Base-by-base conservation (phyloP, 2,113 vertebrate genomes). In the Scomber colias region DNA sequence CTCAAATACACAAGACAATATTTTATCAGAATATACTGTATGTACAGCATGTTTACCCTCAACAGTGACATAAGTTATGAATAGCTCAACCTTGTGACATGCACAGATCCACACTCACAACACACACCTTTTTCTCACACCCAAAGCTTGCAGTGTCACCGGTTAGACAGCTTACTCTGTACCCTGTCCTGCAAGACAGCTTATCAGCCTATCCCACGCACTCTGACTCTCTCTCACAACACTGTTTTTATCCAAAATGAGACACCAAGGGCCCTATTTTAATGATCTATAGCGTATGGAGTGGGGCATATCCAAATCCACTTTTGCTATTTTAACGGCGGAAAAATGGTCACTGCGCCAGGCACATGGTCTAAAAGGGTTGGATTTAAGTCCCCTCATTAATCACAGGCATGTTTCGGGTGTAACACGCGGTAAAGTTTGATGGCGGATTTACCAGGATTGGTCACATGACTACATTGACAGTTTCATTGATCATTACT, bases 101-200 rank as follows among this genome's bases (percentile, higher is more conserved):
- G 45, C 50, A 82, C 69, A 54, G 70, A 85, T 66, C 61, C 60
- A 82, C 62, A 66, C 57, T 69, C 62, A 48, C 54, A 31, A 67
- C 66, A 75, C 76, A 86, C 74, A 72, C 74, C 75, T 76, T 61
- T 82, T 77, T 92, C 82, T 88, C 91, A 92, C 92, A 91, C 92
- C 86, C 73, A 77, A 27, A 70, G 55, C 81, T 92, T 92, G 93
- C 78, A 74, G 95, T 90, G 72, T 60, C 91, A 95, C 95, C 90
- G 93, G 95, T 95, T 94, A 55, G 83, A 90, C 93, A 11, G 85
- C 95, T 92, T 89, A 27, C 57, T 66, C 65, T 83, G 66, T 85
- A 87, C 90, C 81, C 84, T 80, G 78, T 79, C 66, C 81, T 82
- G 65, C 57, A 53, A 83, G 76, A 65, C 79, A 65, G 67, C 49